Conservation (phyloP, 2,113 vertebrate genomes). For the Oxyruncus cristatus region DNA sequence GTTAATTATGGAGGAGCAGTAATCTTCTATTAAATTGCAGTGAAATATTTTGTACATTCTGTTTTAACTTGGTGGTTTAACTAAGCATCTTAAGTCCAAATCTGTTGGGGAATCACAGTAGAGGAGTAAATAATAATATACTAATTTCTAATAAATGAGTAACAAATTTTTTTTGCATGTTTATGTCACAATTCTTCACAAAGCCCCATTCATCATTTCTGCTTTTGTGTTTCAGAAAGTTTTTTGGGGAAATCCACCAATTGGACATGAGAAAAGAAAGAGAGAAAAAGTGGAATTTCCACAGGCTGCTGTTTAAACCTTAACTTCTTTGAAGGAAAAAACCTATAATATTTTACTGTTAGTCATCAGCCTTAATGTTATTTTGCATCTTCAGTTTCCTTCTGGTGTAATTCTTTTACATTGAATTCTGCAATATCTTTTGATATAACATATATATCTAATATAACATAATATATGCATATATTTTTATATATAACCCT, state of each 20-base stretch:
- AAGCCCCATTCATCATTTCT: neutral
- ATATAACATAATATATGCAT: too few relatives aligned
- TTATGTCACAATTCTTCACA: neutral
- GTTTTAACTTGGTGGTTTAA: neutral
- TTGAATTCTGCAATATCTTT: neutral
- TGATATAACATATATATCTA: too few relatives aligned
- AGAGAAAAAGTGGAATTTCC: constrained; percentile 14
- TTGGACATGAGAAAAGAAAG: neutral
- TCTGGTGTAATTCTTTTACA: neutral
- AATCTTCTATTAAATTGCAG: neutral
- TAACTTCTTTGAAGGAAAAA: neutral
- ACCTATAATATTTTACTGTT: neutral
- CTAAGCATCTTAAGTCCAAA: neutral
- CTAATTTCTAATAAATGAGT: neutral
- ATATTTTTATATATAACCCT: too few relatives aligned
- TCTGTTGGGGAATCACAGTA: neutral
- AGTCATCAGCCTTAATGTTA: neutral
- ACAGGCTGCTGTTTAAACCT: neutral
- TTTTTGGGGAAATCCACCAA: constrained; percentile 3
- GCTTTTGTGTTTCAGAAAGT: constrained; percentile 8
- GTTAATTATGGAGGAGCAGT: neutral
- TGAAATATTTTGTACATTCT: neutral
- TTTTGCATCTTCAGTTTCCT: neutral
- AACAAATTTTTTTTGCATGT: neutral
- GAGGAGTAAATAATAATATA: neutral